phyloP scores from a whole-genome alignment of 2,113 vertebrate genomes.

The Sisor rabdophorus region DNA sequence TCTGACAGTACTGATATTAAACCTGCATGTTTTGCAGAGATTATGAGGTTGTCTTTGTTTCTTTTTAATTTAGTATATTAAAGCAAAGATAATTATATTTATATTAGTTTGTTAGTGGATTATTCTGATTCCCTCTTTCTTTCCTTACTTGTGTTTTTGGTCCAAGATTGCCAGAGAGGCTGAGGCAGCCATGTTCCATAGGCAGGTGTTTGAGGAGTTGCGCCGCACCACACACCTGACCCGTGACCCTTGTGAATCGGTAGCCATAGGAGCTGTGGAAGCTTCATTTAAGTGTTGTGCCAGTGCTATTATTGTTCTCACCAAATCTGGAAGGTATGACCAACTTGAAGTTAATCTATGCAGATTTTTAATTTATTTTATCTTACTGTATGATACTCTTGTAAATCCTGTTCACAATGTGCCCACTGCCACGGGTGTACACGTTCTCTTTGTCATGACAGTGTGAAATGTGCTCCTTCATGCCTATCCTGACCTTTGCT shows the following conservation, averaged over 20 bases:
- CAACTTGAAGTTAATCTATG: background rate
- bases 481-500: slow-evolving; percentile 65
- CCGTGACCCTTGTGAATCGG: slow-evolving; percentile 89
- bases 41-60: background rate
- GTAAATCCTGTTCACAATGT: background rate
- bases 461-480: slow-evolving; percentile 36
- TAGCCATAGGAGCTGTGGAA: slow-evolving; percentile 91
- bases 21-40: background rate
- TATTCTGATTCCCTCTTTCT: background rate
- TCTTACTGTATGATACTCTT: background rate
- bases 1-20: background rate
- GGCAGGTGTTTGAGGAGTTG: slow-evolving; percentile 96
- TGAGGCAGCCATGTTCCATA: slow-evolving; percentile 96
- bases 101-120: background rate
- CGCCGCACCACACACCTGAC: slow-evolving; percentile 89
- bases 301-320: slow-evolving; percentile 94
- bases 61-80: too few species aligned
- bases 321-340: slow-evolving; percentile 91
- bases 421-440: background rate
- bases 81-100: background rate
- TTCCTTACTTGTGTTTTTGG: background rate
- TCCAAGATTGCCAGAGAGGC: slow-evolving; percentile 94
- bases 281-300: slow-evolving; percentile 98
- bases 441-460: slow-evolving; percentile 40
- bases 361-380: background rate